Base-by-base conservation (phyloP, 2,113 vertebrate genomes). In the Monopterus albus region DNA sequence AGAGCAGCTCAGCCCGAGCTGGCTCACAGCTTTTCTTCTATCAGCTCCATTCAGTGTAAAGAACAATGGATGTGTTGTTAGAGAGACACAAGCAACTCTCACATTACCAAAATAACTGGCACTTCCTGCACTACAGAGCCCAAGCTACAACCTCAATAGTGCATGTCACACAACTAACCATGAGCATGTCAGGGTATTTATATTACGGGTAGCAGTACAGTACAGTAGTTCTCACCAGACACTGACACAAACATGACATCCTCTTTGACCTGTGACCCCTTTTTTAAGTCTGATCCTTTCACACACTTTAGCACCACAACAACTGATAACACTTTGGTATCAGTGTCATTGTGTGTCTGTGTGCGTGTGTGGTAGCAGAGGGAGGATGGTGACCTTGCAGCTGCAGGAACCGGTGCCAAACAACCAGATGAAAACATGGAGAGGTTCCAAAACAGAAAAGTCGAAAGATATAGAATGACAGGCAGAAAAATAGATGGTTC, bases 191-290 rank as follows among this genome's bases (percentile, higher is more conserved):
- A 4, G 63, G 25, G 67, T 69, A 12, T 87, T 85, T 85, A 74
- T 59, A 56, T 23, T 58, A 3, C 39, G 68, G 21, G 79, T 79
- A n/a, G n/a, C n/a, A n/a, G n/a, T 88, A 40, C 46, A 59, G 65
- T 63, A 20, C 21, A 60, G 40, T 12, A 18, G 68, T 49, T 83
- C 72, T 83, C 69, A 81, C 57, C 81, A 78, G 79, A 81, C 67
- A 26, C 43, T 64, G 85, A 76, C 75, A 75, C 26, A 75, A 70
- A 83, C 82, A 86, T 33, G 78, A 67, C 76, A 50, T 58, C 43
- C 42, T 74, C 46, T 77, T 64, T 82, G 78, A 85, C 84, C 83
- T 68, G 17, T 62, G 74, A 74, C 68, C 55, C 59, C 53, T 64
- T 35, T 20, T 49, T 36, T 53, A 47, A 33, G 50, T 18, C 52